Conservation (phyloP, 2,888 invertebrate species). For the Clepsis dumicolana region DNA sequence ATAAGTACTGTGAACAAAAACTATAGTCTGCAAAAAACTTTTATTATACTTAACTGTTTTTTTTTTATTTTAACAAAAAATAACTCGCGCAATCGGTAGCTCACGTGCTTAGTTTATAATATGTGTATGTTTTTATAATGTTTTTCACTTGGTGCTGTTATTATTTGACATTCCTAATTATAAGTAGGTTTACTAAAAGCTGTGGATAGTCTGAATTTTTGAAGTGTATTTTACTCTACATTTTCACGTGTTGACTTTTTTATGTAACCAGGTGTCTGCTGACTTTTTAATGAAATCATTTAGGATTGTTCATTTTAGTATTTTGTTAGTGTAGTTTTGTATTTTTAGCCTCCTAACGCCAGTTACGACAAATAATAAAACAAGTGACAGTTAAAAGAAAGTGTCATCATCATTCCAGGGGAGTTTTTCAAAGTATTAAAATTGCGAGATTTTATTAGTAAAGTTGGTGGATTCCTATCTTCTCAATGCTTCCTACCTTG, state of each 20-base stretch:
- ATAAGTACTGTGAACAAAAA: too few species aligned
- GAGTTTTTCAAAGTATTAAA: too few species aligned
- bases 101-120: neutral
- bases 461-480: neutral
- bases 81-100: neutral
- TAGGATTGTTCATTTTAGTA: neutral
- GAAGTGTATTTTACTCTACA: conserved; percentile 61
- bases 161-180: conserved; percentile 26
- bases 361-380: neutral
- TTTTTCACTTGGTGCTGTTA: neutral
- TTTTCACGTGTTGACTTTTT: conserved; percentile 42
- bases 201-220: conserved; percentile 61
- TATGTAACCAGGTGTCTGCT: neutral
- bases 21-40: too few species aligned
- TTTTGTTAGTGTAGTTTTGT: neutral
- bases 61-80: too few species aligned
- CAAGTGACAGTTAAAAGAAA: neutral
- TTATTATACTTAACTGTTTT: too few species aligned
- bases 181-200: conserved; percentile 47
- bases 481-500: neutral
- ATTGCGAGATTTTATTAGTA: conserved; percentile 1
- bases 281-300: neutral
- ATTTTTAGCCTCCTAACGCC: neutral
- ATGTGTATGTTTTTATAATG: neutral
- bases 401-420: neutral